A percentile compares a stretch with the other conserved stretches of the same genome.
phyloP scores from a whole-genome alignment of 1,140 invertebrate species.

The Tenebrio molitor region DNA sequence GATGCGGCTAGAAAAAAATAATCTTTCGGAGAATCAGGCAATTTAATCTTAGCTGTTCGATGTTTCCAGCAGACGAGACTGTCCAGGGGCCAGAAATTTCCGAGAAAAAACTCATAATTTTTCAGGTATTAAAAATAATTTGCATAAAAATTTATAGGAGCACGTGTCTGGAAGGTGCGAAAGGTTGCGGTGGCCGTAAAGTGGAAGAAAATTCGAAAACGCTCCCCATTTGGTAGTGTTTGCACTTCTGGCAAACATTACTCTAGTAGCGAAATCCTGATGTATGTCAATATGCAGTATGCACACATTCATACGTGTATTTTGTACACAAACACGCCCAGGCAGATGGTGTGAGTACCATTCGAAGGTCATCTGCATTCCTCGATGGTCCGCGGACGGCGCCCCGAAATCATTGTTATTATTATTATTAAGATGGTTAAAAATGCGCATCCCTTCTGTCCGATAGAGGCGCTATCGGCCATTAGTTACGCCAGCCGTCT shows the following conservation, averaged over 20 bases:
- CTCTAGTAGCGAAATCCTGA: conserved; percentile 39
- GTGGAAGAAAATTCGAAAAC: background rate
- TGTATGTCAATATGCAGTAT: conserved; percentile 47
- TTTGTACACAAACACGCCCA: conserved; percentile 53
- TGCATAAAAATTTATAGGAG: conserved; percentile 6
- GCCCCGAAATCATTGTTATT: conserved; percentile 56
- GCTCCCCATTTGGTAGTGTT: conserved; percentile 18
- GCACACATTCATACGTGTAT: conserved; percentile 43
- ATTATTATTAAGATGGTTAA: conserved; percentile 56
- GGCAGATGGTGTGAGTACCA: conserved; percentile 46
- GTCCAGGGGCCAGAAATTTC: background rate
- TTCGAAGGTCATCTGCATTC: conserved; percentile 60
- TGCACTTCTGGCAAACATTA: conserved; percentile 15
- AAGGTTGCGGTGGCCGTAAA: background rate
- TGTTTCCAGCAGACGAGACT: background rate
- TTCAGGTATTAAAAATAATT: background rate
- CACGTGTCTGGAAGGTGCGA: conserved; percentile 9
- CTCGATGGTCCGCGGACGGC: conserved; percentile 52
- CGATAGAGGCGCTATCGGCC: conserved; percentile 26
- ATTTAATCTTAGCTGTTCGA: background rate
- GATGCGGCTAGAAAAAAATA: background rate
- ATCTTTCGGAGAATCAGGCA: background rate
- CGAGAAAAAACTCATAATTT: background rate
- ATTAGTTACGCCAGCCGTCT: conserved; percentile 44
- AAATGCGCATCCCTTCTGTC: background rate